A percentile compares a stretch with the other conserved stretches of the same genome.
Evolutionary conservation across 2,888 invertebrate genomes (phyloP).

Genomic region (Acrobasis suavella): DNA sequence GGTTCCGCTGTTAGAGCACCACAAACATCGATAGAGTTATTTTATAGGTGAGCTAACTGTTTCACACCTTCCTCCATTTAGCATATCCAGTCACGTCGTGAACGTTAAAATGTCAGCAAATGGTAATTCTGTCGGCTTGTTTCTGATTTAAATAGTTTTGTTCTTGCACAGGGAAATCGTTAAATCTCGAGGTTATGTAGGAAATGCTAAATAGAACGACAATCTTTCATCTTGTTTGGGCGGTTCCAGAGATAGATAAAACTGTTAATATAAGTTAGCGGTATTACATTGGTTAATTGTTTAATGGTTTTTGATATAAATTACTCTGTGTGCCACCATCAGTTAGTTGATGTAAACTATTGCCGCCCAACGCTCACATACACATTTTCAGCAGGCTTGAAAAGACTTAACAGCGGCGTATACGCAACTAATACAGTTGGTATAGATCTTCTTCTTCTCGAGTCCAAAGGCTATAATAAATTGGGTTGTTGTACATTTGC

Average conservation of each 20-base stretch:
- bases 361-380: no score
- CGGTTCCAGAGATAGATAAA: neutral
- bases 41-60: conserved; percentile 62
- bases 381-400: no score
- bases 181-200: conserved; percentile 6
- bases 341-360: no score
- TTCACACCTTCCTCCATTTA: conserved; percentile 52
- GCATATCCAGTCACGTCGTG: conserved; percentile 40
- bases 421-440: no score
- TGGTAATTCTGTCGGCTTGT: conserved; percentile 26
- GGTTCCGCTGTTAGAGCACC: conserved; percentile 62
- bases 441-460: no score
- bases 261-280: neutral
- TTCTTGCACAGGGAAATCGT: conserved; percentile 8
- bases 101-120: conserved; percentile 35
- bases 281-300: neutral
- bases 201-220: neutral
- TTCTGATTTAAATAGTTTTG: conserved; percentile 18
- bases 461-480: no score
- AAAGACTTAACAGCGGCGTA: no score
- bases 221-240: conserved; percentile 1
- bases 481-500: no score
- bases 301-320: no score
- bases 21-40: conserved; percentile 50
- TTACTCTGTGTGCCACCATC: no score